These are phyloP conservation scores for Myrmecophaga tridactyla DNA, from an alignment of 2,113 vertebrate genomes.

Conservation along the genomic window DNA sequence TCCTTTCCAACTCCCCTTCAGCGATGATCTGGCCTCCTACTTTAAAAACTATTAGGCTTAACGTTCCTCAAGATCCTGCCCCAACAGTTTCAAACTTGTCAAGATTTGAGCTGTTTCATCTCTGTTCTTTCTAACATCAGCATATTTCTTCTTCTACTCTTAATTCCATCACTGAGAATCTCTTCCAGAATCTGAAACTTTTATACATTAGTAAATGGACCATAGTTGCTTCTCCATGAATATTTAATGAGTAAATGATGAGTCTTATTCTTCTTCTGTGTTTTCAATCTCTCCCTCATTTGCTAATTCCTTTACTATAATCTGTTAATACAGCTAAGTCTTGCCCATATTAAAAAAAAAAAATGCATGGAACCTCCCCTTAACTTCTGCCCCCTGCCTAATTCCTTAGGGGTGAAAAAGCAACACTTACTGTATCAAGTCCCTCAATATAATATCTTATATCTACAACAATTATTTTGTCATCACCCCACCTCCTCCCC, in stretches of 20 bases:
- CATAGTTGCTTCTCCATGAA: not conserved
- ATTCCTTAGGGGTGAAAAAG: not conserved
- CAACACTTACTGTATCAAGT: not conserved
- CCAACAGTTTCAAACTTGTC: not conserved
- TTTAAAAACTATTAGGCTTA: not conserved
- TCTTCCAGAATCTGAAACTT: not conserved
- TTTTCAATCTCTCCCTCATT: not conserved
- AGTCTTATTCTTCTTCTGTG: not conserved
- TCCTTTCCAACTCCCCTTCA: not conserved
- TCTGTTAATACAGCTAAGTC: not conserved
- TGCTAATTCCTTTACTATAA: not conserved
- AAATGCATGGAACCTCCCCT: not conserved
- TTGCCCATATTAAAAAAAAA: not conserved
- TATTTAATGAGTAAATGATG: not conserved
- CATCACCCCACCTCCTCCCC: no score
- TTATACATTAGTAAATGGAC: not conserved
- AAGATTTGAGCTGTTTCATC: not conserved
- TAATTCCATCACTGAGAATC: not conserved
- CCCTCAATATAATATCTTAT: not conserved
- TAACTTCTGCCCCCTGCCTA: not conserved
- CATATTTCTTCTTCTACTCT: not conserved
- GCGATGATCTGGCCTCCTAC: not conserved
- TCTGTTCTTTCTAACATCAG: not conserved
- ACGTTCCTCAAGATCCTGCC: not conserved
- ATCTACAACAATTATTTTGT: not conserved